These are phyloP conservation scores for Hyposoter dolosus DNA, from an alignment of 2,888 invertebrate genomes.

Conservation along the genomic window DNA sequence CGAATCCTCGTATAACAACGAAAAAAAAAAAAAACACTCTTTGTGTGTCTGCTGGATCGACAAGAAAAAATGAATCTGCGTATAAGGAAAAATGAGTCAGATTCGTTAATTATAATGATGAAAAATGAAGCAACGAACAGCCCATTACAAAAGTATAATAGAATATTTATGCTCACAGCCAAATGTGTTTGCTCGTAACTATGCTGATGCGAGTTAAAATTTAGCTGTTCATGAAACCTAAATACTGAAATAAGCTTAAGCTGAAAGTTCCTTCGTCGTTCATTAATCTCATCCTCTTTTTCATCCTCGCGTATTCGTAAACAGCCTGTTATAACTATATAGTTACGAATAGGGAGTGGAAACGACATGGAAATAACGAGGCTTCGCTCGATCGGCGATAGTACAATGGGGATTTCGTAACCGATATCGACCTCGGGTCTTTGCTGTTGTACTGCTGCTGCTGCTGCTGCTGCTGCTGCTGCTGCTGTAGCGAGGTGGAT, in stretches of 20 bases:
- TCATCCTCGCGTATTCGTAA: not conserved
- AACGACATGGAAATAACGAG: slow-evolving; percentile 62
- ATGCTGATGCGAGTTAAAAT: not conserved
- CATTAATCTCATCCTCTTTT: slow-evolving; percentile 23
- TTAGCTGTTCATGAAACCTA: not conserved
- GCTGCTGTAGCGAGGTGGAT: slow-evolving; percentile 31
- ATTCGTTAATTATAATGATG: not conserved
- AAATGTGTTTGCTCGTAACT: not conserved
- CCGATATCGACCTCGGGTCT: slow-evolving; percentile 46
- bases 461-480: slow-evolving; percentile 11
- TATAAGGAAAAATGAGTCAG: not conserved
- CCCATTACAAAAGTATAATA: not conserved
- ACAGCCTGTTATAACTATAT: slow-evolving; percentile 16
- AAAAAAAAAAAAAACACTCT: not conserved
- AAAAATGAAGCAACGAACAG: not conserved
- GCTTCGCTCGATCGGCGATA: slow-evolving; percentile 63
- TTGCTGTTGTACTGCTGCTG: slow-evolving; percentile 8
- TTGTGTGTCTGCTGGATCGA: not conserved
- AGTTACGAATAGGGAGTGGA: slow-evolving; percentile 55
- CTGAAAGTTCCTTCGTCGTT: slow-evolving; percentile 31
- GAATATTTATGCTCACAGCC: not conserved
- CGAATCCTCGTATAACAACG: not conserved
- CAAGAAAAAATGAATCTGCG: not conserved
- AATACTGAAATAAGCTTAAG: not conserved
- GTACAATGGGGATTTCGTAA: slow-evolving; percentile 66